phyloP scores from a whole-genome alignment of 2,113 vertebrate species.

The Mustelus asterias region DNA sequence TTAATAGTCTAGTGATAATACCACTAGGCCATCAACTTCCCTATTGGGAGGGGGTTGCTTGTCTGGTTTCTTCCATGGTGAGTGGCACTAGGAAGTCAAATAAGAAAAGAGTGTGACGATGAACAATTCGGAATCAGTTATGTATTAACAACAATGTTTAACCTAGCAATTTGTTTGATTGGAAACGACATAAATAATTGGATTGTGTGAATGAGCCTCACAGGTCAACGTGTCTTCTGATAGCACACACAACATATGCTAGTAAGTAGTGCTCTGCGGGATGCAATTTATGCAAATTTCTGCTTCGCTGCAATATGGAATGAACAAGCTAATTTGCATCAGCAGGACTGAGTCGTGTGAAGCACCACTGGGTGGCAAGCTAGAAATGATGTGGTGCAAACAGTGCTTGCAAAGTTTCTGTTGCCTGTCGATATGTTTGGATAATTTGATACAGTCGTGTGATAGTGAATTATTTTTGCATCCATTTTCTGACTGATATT shows the following conservation, averaged over 20 bases:
- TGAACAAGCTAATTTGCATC: conserved; percentile 30
- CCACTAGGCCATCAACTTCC: too few species aligned
- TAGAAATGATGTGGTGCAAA: not conserved
- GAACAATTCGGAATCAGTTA: not conserved
- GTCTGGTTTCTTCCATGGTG: not conserved
- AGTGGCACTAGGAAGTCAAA: not conserved
- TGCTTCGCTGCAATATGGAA: not conserved
- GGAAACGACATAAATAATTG: not conserved
- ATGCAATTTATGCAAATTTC: not conserved
- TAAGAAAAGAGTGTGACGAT: not conserved
- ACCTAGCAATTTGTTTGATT: not conserved
- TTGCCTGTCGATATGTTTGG: not conserved
- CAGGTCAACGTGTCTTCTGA: not conserved
- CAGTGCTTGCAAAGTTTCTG: not conserved
- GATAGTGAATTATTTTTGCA: not conserved
- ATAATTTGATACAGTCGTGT: not conserved
- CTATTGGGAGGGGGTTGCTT: not conserved
- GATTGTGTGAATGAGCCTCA: not conserved
- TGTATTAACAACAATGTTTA: not conserved
- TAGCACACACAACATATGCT: not conserved
- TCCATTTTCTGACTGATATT: not conserved
- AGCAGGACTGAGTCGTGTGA: not conserved
- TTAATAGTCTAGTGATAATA: too few species aligned
- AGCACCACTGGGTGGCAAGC: not conserved
- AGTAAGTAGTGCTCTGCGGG: not conserved